Conservation (phyloP, 2,113 vertebrate genomes). For the Protomyctophum bolini region DNA sequence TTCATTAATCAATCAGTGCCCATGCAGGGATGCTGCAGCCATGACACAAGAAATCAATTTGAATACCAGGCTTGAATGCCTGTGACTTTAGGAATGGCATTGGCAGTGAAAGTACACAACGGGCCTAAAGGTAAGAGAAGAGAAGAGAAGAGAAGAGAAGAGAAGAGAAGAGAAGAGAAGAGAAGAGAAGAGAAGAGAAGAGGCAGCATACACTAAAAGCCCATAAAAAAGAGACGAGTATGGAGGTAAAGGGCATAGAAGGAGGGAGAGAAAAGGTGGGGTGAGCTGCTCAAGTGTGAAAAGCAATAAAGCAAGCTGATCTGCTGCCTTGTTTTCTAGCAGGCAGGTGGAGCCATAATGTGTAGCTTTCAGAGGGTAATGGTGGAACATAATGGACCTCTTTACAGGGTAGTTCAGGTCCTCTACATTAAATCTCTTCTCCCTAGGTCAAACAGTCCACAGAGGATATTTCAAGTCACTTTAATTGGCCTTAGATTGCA, state of each 20-base stretch:
- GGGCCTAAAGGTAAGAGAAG: background rate
- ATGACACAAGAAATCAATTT: conserved; percentile 25
- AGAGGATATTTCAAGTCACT: conserved; percentile 35
- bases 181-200: conserved; percentile 5
- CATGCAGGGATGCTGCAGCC: background rate
- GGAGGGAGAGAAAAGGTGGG: background rate
- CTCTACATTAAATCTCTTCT: conserved; percentile 1
- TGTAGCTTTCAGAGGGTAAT: conserved; percentile 54
- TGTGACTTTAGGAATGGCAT: background rate
- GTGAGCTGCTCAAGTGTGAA: conserved; percentile 23
- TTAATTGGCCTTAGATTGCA: conserved; percentile 31
- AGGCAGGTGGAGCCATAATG: conserved; percentile 43
- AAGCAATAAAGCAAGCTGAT: conserved; percentile 44
- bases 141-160: background rate
- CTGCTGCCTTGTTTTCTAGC: conserved; percentile 45
- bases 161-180: conserved; percentile 11
- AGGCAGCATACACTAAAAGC: background rate
- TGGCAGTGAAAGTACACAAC: background rate
- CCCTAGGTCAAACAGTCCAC: conserved; percentile 22
- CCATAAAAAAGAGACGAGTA: background rate
- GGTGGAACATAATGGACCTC: conserved; percentile 45
- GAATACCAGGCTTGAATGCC: background rate
- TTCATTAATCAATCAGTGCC: conserved; percentile 17
- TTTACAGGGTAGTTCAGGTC: conserved; percentile 28
- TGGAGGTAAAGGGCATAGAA: background rate